A percentile compares a stretch with the other conserved stretches of the same genome.
Conservation (phyloP, 2,797 vertebrate species). For the Lutjanus campechanus region DNA sequence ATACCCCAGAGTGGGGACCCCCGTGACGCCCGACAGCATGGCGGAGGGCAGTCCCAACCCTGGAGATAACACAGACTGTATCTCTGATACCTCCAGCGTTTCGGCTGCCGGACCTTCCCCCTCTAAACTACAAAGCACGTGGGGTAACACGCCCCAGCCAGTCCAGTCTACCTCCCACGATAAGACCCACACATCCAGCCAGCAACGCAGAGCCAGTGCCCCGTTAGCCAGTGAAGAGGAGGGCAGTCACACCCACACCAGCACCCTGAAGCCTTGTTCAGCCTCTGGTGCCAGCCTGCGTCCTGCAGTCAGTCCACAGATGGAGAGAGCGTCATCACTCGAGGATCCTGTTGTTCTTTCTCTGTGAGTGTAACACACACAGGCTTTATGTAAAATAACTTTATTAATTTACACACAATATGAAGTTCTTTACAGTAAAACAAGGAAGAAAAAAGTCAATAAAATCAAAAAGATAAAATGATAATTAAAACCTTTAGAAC, state of each 20-base stretch:
- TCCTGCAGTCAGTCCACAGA: slow-evolving; percentile 62
- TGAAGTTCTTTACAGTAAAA: neutral
- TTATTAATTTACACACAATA: neutral
- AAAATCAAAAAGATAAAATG: neutral
- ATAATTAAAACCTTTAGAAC: no score
- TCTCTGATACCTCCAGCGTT: slow-evolving; percentile 86
- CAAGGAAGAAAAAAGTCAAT: neutral
- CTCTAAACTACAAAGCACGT: slow-evolving; percentile 58
- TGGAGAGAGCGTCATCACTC: slow-evolving; percentile 81
- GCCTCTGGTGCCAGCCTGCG: slow-evolving; percentile 64
- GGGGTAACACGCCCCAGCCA: slow-evolving; percentile 58
- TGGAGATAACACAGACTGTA: slow-evolving; percentile 85
- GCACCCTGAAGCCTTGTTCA: slow-evolving; percentile 74
- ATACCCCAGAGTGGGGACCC: slow-evolving; percentile 59
- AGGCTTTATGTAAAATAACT: neutral
- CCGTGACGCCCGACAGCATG: slow-evolving; percentile 91
- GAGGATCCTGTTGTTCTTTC: slow-evolving; percentile 94
- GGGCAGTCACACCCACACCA: slow-evolving; percentile 82
- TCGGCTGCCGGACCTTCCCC: slow-evolving; percentile 75
- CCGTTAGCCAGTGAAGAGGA: slow-evolving; percentile 85
- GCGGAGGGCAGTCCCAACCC: slow-evolving; percentile 81
- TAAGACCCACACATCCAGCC: slow-evolving; percentile 54
- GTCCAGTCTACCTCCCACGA: slow-evolving; percentile 54
- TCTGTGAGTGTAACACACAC: slow-evolving; percentile 86
- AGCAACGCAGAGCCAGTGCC: slow-evolving; percentile 64